These are phyloP conservation scores for Drosophila tsacasi DNA, from an alignment of 1,140 invertebrate genomes.

Conservation along the genomic window DNA sequence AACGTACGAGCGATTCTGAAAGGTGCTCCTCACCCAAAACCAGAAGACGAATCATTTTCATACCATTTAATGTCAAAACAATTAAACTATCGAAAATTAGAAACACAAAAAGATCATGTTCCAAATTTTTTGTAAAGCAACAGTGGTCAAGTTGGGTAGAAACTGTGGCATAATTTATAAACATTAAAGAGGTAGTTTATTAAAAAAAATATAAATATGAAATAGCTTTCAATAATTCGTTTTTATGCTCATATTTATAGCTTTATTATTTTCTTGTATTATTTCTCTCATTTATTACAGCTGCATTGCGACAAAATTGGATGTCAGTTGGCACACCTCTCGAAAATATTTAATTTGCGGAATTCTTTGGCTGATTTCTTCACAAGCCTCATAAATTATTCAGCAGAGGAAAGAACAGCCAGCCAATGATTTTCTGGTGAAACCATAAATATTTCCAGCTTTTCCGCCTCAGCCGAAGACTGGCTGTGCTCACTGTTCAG, in stretches of 20 bases:
- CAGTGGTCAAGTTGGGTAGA: slow-evolving; percentile 16
- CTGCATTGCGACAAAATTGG: slow-evolving; percentile 2
- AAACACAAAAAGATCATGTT: slow-evolving; percentile 50
- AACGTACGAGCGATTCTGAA: slow-evolving; percentile 29
- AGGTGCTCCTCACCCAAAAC: slow-evolving; percentile 3
- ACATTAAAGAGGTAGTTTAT: too few relatives aligned
- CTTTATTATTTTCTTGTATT: too few relatives aligned
- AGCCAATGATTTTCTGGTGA: slow-evolving; percentile 17
- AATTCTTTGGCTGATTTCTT: slow-evolving; percentile 10
- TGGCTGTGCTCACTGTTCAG: slow-evolving; percentile 37
- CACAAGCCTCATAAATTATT: slow-evolving; percentile 24
- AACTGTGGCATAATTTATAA: neutral
- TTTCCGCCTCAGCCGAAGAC: slow-evolving; percentile 8
- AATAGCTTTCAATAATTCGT: too few relatives aligned
- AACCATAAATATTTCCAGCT: slow-evolving; percentile 21
- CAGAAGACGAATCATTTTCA: slow-evolving; percentile 59
- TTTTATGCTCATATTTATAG: neutral
- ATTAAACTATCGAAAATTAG: slow-evolving; percentile 63
- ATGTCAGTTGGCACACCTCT: slow-evolving; percentile 16
- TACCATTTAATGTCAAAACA: slow-evolving; percentile 74
- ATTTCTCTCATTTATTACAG: neutral
- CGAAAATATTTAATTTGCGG: slow-evolving; percentile 6
- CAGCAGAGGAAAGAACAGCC: slow-evolving; percentile 1
- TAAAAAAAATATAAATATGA: too few relatives aligned
- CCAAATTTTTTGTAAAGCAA: slow-evolving; percentile 17